These are phyloP conservation scores for Girardinichthys multiradiatus DNA, from an alignment of 2,113 vertebrate species.

Conservation along the genomic window DNA sequence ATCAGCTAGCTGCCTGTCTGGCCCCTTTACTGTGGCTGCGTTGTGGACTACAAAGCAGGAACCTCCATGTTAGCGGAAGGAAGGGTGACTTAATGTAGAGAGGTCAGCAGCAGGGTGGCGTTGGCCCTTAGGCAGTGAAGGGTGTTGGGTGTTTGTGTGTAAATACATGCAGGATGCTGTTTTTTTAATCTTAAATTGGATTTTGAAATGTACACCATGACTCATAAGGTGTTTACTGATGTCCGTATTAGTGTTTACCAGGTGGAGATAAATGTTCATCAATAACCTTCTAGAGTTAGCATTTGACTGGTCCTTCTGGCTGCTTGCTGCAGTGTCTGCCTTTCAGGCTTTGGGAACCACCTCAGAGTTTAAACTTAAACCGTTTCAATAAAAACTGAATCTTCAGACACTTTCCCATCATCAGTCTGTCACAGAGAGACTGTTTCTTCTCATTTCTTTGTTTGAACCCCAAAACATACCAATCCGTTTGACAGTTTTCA, in stretches of 20 bases:
- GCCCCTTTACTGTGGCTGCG: slow-evolving; percentile 37
- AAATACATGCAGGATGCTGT: slow-evolving; percentile 20
- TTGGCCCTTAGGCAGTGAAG: slow-evolving; percentile 24
- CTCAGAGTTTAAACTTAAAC: too few species aligned
- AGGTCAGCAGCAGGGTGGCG: slow-evolving; percentile 44
- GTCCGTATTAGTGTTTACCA: slow-evolving; percentile 53
- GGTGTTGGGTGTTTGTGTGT: slow-evolving; percentile 26
- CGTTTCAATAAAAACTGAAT: too few species aligned
- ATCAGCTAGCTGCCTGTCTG: slow-evolving; percentile 58
- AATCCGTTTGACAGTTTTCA: neutral
- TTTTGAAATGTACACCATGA: slow-evolving; percentile 9
- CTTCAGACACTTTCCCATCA: too few species aligned
- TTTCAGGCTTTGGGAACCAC: too few species aligned
- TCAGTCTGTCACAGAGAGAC: too few species aligned
- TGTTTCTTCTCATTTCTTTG: neutral
- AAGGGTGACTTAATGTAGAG: slow-evolving; percentile 38
- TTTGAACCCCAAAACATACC: neutral
- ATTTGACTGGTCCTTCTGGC: slow-evolving; percentile 41
- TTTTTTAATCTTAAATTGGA: neutral
- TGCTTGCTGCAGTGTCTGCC: neutral
- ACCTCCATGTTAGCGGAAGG: slow-evolving; percentile 47
- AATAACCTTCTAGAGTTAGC: slow-evolving; percentile 33
- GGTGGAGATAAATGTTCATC: slow-evolving; percentile 59
- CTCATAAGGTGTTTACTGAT: slow-evolving; percentile 45
- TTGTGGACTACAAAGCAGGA: slow-evolving; percentile 30